Base-by-base conservation (phyloP, 2,888 invertebrate species). In the Hybos culiciformis region DNA sequence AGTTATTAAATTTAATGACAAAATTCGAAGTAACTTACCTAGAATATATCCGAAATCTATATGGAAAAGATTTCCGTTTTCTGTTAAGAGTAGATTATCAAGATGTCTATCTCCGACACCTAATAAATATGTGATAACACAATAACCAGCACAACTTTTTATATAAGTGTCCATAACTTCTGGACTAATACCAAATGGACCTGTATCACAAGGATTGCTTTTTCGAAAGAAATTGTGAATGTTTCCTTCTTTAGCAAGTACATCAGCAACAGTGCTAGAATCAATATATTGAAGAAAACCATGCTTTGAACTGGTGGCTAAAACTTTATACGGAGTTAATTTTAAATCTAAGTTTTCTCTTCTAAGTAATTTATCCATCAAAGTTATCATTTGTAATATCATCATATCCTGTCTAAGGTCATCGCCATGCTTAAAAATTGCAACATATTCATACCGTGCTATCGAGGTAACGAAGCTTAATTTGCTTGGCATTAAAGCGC, bases 131-230 rank as follows among this genome's bases (percentile, higher is more conserved):
- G 97, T 98, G 42, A 99, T 94, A 29, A 98, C 91, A 63, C 94
- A 96, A 65, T 98, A 98, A 0, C 97, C 97, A 33, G 97, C 93
- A 68, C 94, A 91, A 55, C 90, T 91, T 48, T 86, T 75, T 4
- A 97, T 84, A 60, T 97, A 99, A 1, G 91, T 94, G 59, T 98
- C 97, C 88, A 99, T 93, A 11, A 93, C 86, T 56, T 96, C 93
- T 0, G 91, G 74, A 17, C 83, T 74, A 49, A 99, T 90, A 11
- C 93, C 94, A 60, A 86, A 91, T 0, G 91, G 85, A 0, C 83
- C 87, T 42, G 71, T 80, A 53, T 91, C 90, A 44, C 83, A 83
- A 0, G 93, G 91, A 59, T 92, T 83, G 62, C 91, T 74, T 54
- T 90, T 90, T 31, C 86, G 73, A 61, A 97, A 90, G 69, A 88